Evolutionary conservation across 2,888 invertebrate species (phyloP), one percentile per base, ranked within the genome.

Genomic region (Clanis bilineata): DNA sequence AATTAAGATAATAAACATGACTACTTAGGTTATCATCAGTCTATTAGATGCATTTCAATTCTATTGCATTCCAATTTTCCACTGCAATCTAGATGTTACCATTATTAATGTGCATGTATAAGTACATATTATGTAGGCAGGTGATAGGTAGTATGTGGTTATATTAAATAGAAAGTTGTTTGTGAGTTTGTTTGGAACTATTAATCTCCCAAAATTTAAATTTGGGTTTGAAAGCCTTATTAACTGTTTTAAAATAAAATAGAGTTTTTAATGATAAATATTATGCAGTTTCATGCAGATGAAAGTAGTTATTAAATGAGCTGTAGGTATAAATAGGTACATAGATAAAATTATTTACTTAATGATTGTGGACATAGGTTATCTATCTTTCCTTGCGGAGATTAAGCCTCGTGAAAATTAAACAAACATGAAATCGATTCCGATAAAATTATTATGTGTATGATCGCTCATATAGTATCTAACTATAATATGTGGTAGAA

Each of bases 361-460:
- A 15, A 18, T 32, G 18, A 51, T 32, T 51, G 32, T 18, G 51
- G 51, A 0, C 51, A 28, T 51, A 51, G 51, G 51, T 51, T 51
- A 51, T 51, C 51, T 51, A 51, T 51, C 51, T 28, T 18, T 15
- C 18, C 28, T 28, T 51, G 18, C 3, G 21, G 9, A 47, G 25
- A 32, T 63, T 59, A 61, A 39, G 58, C 23, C 58, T 62, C 58
- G 47, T 57, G 32, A 43, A 57, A 62, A 58, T 51, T 18, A 51
- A 51, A 51, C 51, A 32, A 51, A 51, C 18, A 32, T 1, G 51
- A 0, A 32, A 51, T 51, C 28, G 47, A 47, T 47, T 41, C 7
- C 39, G 41, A 18, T 41, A 41, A 12, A 1, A 18, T 41, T 39
- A 39, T 1, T 3, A 5, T 32, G 9, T 9, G n/a, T n/a, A 39